Evolutionary conservation across 2,113 vertebrate species (phyloP).

Genomic region (Mobula hypostoma): DNA sequence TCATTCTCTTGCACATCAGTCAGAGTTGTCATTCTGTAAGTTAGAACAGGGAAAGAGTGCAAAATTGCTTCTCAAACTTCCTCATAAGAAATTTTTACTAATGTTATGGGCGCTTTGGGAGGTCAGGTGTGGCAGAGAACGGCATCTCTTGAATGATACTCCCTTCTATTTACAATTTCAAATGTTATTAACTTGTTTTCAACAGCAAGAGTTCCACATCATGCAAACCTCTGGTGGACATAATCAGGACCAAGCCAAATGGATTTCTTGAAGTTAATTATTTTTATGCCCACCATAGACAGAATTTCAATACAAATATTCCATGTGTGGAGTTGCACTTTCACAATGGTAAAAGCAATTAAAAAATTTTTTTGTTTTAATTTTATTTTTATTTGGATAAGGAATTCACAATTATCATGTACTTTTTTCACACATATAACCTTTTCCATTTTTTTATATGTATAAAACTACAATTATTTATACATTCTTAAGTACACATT

Average conservation of each 20-base stretch:
- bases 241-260: not conserved
- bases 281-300: not conserved
- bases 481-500: no score
- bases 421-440: no score
- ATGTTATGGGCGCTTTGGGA: not conserved
- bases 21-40: not conserved
- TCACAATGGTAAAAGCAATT: not conserved
- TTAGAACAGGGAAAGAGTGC: not conserved
- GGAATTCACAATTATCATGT: no score
- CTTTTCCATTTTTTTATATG: no score
- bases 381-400: no score
- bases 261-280: not conserved
- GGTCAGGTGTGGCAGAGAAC: not conserved
- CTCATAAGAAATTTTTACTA: not conserved
- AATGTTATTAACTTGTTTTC: not conserved
- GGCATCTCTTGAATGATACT: not conserved
- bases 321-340: no score
- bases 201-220: not conserved
- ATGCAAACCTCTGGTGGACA: not conserved
- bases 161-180: not conserved
- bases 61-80: not conserved
- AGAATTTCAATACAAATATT: no score
- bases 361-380: no score
- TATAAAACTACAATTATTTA: no score
- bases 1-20: no score